Percentiles rank a stretch among this genome's conserved stretches.
Conservation (phyloP, 2,888 invertebrate species). For the Drepanosiphum platanoidis region DNA sequence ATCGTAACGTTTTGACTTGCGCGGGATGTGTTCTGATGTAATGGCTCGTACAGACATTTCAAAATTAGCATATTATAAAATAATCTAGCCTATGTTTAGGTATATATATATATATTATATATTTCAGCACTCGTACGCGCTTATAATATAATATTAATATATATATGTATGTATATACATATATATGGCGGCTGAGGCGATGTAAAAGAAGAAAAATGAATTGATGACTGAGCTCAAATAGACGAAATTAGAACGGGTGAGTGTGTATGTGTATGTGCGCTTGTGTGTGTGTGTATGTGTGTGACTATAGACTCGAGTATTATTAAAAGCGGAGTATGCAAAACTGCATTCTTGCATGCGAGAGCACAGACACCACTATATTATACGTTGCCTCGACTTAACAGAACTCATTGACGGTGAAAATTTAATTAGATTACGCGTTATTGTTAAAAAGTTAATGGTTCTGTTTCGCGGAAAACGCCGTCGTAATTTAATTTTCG, state of each 20-base stretch:
- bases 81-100: neutral
- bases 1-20: neutral
- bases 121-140: neutral
- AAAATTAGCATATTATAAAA: neutral
- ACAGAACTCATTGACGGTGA: slow-evolving; percentile 6
- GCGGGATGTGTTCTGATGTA: neutral
- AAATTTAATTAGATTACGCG: slow-evolving; percentile 26
- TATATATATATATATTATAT: neutral
- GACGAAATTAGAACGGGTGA: slow-evolving; percentile 22
- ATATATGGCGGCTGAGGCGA: neutral
- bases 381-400: slow-evolving; percentile 10
- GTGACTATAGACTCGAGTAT: neutral
- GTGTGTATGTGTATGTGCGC: neutral
- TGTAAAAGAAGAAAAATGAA: neutral
- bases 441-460: slow-evolving; percentile 20
- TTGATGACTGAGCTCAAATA: slow-evolving; percentile 12
- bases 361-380: neutral
- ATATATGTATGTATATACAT: neutral
- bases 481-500: slow-evolving; percentile 1
- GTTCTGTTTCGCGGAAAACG: neutral
- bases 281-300: neutral
- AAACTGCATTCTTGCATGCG: slow-evolving; percentile 39
- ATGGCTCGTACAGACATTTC: neutral
- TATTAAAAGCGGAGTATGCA: slow-evolving; percentile 26
- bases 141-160: neutral